phyloP scores from a whole-genome alignment of 2,113 vertebrate species.

The Pao palembangensis region DNA sequence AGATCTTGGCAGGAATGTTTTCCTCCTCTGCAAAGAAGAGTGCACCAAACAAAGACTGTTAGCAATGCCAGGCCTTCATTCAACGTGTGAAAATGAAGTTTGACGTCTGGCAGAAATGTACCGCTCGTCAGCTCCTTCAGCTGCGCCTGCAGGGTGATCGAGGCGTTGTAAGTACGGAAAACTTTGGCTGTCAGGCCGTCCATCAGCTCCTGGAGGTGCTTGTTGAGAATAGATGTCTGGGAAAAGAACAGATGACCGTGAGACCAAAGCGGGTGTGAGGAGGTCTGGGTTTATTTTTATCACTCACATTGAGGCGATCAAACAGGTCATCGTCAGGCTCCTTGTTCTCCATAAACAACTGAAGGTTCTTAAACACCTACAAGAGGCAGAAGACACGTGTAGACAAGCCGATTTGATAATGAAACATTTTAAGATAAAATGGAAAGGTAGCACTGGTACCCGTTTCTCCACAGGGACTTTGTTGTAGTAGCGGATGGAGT shows the following conservation, averaged over 20 bases:
- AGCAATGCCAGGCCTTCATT: neutral
- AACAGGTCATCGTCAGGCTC: constrained; percentile 97
- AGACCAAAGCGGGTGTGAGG: neutral
- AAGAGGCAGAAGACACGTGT: constrained; percentile 1
- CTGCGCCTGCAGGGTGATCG: constrained; percentile 96
- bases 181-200: constrained; percentile 98
- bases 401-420: neutral
- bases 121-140: constrained; percentile 89
- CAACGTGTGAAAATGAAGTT: neutral
- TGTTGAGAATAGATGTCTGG: constrained; percentile 95
- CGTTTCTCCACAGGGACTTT: constrained; percentile 97
- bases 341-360: constrained; percentile 98
- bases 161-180: constrained; percentile 98
- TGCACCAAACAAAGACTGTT: neutral
- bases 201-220: constrained; percentile 98
- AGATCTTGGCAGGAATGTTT: constrained; percentile 92
- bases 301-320: constrained; percentile 93
- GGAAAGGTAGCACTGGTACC: constrained; percentile 70
- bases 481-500: constrained; percentile 99
- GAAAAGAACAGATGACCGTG: neutral
- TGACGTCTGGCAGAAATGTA: constrained; percentile 60
- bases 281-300: neutral
- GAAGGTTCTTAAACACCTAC: constrained; percentile 97
- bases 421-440: neutral
- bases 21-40: constrained; percentile 82